A percentile compares a stretch with the other conserved stretches of the same genome.
Conservation (phyloP, 2,797 vertebrate genomes). For the Sciaenops ocellatus region DNA sequence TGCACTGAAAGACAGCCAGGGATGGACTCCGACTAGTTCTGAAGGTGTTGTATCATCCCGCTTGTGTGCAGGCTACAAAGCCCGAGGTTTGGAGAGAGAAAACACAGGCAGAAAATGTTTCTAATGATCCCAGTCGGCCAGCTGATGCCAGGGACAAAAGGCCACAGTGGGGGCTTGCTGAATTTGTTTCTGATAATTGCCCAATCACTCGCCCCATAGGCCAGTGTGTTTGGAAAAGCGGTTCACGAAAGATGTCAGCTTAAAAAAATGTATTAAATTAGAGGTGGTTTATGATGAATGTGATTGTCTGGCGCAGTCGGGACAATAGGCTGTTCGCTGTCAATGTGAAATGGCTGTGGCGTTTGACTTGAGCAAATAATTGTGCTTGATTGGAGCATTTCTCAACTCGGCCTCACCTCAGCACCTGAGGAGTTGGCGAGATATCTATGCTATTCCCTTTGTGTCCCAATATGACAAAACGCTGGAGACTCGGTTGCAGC, state of each 20-base stretch:
- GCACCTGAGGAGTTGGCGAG: slow-evolving; percentile 42
- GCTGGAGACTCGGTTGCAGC: slow-evolving; percentile 36
- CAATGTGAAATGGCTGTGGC: slow-evolving; percentile 54
- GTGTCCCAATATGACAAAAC: slow-evolving; percentile 23
- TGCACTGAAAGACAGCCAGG: slow-evolving; percentile 50
- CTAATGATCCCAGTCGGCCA: slow-evolving; percentile 66
- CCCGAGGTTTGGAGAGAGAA: slow-evolving; percentile 48
- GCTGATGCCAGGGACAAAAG: slow-evolving; percentile 66
- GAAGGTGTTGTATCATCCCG: slow-evolving; percentile 60
- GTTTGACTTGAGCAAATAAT: slow-evolving; percentile 59
- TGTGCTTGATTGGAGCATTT: slow-evolving; percentile 71
- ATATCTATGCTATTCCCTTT: slow-evolving; percentile 31
- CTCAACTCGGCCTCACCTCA: slow-evolving; percentile 44
- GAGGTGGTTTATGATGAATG: slow-evolving; percentile 61
- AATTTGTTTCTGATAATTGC: slow-evolving; percentile 80
- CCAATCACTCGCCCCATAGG: slow-evolving; percentile 68
- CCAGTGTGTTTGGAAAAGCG: slow-evolving; percentile 51
- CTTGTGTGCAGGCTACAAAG: slow-evolving; percentile 60
- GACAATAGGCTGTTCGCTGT: slow-evolving; percentile 65
- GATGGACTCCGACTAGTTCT: slow-evolving; percentile 65
- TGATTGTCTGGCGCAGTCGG: slow-evolving; percentile 44
- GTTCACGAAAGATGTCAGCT: slow-evolving; percentile 48
- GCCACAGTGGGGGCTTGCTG: slow-evolving; percentile 51
- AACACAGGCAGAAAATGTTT: slow-evolving; percentile 60
- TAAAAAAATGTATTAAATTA: slow-evolving; percentile 63